Conservation (phyloP, 2,888 invertebrate species). For the Trichacis sp. region DNA sequence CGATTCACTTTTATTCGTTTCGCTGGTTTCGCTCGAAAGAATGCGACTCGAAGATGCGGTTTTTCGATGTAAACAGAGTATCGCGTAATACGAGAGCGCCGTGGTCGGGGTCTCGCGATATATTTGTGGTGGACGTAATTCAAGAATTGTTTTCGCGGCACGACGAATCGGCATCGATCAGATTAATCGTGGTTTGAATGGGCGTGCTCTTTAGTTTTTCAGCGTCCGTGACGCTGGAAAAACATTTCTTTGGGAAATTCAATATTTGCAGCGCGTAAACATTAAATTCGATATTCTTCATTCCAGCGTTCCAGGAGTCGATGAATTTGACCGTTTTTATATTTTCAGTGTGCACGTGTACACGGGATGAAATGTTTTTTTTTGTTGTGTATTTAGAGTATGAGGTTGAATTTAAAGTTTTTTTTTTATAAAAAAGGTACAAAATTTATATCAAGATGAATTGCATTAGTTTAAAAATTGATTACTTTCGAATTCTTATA, state of each 20-base stretch:
- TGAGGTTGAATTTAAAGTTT: too few species aligned
- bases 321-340: not conserved
- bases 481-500: too few species aligned
- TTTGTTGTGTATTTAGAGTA: too few species aligned
- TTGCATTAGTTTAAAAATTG: too few species aligned
- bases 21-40: constrained; percentile 20
- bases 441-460: too few species aligned
- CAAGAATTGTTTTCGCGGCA: constrained; percentile 38
- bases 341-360: not conserved
- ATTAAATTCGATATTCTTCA: not conserved
- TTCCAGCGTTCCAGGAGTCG: not conserved
- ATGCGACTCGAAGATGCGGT: constrained; percentile 26
- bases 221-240: constrained; percentile 8
- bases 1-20: constrained; percentile 28
- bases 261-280: not conserved
- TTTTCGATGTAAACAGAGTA: constrained; percentile 25
- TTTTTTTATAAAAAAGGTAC: too few species aligned
- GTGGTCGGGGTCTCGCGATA: constrained; percentile 29
- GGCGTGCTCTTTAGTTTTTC: not conserved
- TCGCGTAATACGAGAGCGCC: constrained; percentile 36
- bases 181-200: constrained; percentile 25
- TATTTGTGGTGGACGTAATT: constrained; percentile 36
- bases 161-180: constrained; percentile 26
- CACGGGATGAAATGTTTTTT: not conserved
- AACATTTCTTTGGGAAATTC: constrained; percentile 3